Conservation (phyloP, 2,113 vertebrate genomes). For the Carettochelys insculpta region DNA sequence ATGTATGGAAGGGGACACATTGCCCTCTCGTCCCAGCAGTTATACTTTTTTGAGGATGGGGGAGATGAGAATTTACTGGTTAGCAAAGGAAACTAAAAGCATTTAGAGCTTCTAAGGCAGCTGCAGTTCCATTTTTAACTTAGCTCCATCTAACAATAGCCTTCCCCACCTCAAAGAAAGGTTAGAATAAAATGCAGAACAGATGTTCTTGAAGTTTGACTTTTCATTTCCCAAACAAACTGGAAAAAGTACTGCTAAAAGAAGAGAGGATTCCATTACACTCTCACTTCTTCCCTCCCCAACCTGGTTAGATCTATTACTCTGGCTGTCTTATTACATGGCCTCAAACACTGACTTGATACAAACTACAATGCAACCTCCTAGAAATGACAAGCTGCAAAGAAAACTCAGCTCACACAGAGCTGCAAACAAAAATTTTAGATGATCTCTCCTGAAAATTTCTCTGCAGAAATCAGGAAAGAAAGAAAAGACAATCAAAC, state of each 20-base stretch:
- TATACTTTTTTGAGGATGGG: neutral
- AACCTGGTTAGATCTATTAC: accelerated
- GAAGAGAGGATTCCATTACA: neutral
- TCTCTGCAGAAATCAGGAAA: neutral
- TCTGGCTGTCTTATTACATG: accelerated
- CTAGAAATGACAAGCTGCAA: neutral
- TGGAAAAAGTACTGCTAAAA: neutral
- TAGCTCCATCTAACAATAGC: neutral
- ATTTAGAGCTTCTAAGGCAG: neutral
- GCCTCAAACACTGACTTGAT: neutral
- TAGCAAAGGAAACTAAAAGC: neutral
- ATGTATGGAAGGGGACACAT: neutral
- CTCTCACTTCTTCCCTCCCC: neutral
- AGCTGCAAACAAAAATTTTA: neutral
- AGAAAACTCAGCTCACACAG: neutral
- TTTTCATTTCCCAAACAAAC: neutral
- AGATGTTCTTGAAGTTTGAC: neutral
- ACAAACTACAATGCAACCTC: accelerated
- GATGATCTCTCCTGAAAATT: neutral
- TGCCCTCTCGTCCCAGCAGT: neutral
- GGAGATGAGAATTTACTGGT: neutral
- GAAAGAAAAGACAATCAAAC: neutral
- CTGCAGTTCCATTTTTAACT: neutral
- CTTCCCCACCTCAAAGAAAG: neutral
- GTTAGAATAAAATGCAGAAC: slow-evolving; percentile 15